Evolutionary conservation across 2,888 invertebrate genomes (phyloP).

Genomic region (Apodemia hepburni): DNA sequence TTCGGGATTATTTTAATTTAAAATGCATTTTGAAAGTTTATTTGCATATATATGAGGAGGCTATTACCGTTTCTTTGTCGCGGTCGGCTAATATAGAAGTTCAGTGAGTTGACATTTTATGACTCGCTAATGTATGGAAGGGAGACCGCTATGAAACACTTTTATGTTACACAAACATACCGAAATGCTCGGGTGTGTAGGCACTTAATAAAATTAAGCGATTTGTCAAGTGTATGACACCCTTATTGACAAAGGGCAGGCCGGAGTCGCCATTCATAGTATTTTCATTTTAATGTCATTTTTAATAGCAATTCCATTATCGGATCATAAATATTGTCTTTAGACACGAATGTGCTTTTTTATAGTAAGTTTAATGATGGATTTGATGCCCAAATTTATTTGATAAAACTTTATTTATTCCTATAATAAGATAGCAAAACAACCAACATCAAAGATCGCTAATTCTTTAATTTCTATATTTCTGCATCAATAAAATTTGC

Average conservation of each 20-base stretch:
- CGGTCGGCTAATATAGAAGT: constrained; percentile 57
- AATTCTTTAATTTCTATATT: too few species aligned
- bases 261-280: constrained; percentile 33
- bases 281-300: constrained; percentile 22
- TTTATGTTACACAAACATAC: constrained; percentile 50
- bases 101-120: constrained; percentile 49
- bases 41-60: constrained; percentile 70
- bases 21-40: constrained; percentile 71
- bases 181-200: constrained; percentile 44
- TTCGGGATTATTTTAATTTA: constrained; percentile 77
- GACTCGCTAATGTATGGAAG: constrained; percentile 20
- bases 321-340: background rate
- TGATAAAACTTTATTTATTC: too few species aligned
- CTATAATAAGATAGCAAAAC: too few species aligned
- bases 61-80: constrained; percentile 69
- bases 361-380: too few species aligned
- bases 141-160: constrained; percentile 36
- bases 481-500: too few species aligned
- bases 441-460: too few species aligned
- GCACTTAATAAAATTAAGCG: constrained; percentile 76
- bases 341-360: too few species aligned
- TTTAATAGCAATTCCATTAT: constrained; percentile 11
- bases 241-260: constrained; percentile 59
- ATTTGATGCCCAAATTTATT: too few species aligned
- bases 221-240: constrained; percentile 64